Evolutionary conservation across 2,888 invertebrate genomes (phyloP).

Genomic region (Leucophenga maculata): DNA sequence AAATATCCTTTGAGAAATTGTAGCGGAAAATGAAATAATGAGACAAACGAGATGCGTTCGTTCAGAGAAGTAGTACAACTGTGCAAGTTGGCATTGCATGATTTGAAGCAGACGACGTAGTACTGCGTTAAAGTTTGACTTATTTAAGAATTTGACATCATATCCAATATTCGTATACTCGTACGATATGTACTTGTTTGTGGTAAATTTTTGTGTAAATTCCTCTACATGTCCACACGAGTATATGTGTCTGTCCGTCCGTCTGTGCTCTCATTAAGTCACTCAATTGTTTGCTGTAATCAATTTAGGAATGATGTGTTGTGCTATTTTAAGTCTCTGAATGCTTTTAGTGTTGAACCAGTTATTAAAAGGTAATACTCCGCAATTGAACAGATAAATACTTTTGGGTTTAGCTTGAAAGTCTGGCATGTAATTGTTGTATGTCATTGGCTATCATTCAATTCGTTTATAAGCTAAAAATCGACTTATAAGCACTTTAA

Average conservation of each 20-base stretch:
- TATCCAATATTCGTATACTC: too few relatives aligned
- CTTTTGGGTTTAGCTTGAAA: too few relatives aligned
- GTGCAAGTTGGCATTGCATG: not conserved
- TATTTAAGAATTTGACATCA: not conserved
- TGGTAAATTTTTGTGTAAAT: not conserved
- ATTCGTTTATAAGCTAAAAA: too few relatives aligned
- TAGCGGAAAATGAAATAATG: conserved; percentile 42
- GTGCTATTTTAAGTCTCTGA: too few relatives aligned
- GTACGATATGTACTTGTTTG: not conserved
- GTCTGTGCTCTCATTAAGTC: not conserved
- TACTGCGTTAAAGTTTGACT: not conserved
- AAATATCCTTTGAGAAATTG: conserved; percentile 55
- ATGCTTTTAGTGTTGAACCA: too few relatives aligned
- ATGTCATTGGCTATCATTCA: too few relatives aligned
- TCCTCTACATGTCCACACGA: not conserved
- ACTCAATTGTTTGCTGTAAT: not conserved
- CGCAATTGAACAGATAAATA: too few relatives aligned
- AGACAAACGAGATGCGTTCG: not conserved
- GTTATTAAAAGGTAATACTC: too few relatives aligned
- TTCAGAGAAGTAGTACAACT: not conserved
- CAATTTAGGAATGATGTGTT: not conserved
- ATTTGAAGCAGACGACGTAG: too few relatives aligned
- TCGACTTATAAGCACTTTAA: too few relatives aligned
- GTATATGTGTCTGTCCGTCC: not conserved
- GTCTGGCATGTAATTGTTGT: too few relatives aligned